phyloP scores from a whole-genome alignment of 2,797 vertebrate genomes.

The Caiman crocodilus region DNA sequence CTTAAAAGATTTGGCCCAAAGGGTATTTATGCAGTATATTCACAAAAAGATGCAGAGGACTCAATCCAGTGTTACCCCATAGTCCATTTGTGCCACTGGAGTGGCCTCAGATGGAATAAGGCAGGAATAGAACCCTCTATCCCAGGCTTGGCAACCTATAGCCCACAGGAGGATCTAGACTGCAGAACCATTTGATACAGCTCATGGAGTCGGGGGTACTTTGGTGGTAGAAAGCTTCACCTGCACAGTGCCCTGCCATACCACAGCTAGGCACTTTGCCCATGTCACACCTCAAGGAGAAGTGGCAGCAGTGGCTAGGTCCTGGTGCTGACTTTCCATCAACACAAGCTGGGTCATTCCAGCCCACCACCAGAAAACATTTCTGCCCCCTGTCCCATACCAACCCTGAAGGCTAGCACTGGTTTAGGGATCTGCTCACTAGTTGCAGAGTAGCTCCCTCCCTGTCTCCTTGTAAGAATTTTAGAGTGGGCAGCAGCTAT shows the following conservation, averaged over 20 bases:
- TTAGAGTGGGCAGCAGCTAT: background rate
- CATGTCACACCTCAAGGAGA: too few species aligned
- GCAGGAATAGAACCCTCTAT: background rate
- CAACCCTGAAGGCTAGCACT: rapidly evolving
- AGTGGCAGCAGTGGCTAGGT: too few species aligned
- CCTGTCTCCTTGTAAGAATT: background rate
- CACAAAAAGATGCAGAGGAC: background rate
- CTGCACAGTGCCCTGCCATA: too few species aligned
- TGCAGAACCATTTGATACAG: too few species aligned
- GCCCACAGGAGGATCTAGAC: too few species aligned
- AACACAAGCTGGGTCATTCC: too few species aligned
- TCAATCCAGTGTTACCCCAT: background rate
- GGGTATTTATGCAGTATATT: background rate
- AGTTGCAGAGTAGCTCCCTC: background rate
- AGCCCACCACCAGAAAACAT: too few species aligned
- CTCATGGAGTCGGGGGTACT: too few species aligned
- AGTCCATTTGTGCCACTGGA: background rate
- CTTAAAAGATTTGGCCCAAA: background rate
- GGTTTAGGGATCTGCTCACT: background rate
- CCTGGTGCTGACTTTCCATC: too few species aligned
- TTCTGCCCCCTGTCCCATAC: background rate
- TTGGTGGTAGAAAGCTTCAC: too few species aligned
- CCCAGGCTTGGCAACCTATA: too few species aligned
- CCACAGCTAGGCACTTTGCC: too few species aligned
- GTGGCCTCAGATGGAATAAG: background rate